Percentiles rank a stretch among this genome's conserved stretches.
phyloP scores from a whole-genome alignment of 2,797 vertebrate species.

The Alosa sapidissima region DNA sequence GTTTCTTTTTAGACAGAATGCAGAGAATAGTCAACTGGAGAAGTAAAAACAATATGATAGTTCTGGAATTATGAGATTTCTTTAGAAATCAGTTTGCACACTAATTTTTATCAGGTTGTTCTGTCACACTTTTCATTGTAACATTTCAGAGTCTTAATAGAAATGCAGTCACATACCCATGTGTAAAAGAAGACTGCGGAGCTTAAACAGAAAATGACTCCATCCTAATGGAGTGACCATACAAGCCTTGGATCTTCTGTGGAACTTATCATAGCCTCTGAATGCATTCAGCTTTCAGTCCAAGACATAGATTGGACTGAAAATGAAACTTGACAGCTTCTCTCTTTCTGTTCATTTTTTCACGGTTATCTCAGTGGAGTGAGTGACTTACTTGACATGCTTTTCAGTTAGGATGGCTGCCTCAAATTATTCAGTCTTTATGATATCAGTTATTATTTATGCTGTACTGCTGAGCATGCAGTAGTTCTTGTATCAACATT shows the following conservation, averaged over 20 bases:
- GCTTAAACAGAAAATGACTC: constrained; percentile 50
- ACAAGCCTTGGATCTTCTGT: constrained; percentile 45
- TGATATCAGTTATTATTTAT: neutral
- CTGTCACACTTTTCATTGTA: constrained; percentile 2
- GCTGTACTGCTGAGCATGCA: neutral
- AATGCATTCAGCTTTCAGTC: constrained; percentile 57
- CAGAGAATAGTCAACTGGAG: neutral
- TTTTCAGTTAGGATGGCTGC: neutral
- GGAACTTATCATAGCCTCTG: constrained; percentile 50
- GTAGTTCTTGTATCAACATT: neutral
- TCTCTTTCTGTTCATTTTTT: constrained; percentile 3
- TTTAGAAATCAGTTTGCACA: neutral
- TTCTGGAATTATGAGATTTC: neutral
- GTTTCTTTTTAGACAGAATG: neutral
- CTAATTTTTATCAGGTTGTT: neutral
- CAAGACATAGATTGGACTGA: constrained; percentile 48
- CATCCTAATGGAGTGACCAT: constrained; percentile 54
- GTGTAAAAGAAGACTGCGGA: neutral
- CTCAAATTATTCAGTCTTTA: neutral
- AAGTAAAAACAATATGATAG: neutral
- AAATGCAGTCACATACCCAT: neutral
- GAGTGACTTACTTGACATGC: neutral
- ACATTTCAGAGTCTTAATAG: neutral
- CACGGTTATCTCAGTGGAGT: neutral
- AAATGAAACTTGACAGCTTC: constrained; percentile 56